Percentiles rank a stretch among this genome's conserved stretches.
Conservation (phyloP, 2,113 vertebrate species). For the Grus americana region DNA sequence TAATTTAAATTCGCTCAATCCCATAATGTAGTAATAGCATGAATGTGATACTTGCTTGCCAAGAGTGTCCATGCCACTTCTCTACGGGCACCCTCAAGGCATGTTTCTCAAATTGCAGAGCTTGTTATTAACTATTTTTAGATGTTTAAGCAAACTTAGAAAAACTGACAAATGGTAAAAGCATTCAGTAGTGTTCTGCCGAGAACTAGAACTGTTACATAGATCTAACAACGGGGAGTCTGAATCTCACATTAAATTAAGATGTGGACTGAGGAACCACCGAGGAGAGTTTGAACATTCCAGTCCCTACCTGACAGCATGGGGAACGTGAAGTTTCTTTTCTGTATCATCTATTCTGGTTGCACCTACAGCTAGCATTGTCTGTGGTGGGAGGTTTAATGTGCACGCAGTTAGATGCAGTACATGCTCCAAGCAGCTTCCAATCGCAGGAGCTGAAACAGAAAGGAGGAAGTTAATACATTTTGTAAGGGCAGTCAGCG, state of each 20-base stretch:
- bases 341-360: not conserved
- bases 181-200: not conserved
- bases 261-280: not conserved
- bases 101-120: slow-evolving; percentile 47
- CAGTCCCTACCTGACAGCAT: not conserved
- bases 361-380: not conserved
- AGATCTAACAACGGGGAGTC: slow-evolving; percentile 9
- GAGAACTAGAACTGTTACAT: not conserved
- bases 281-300: not conserved
- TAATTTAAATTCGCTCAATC: slow-evolving; percentile 51
- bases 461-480: not conserved
- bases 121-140: slow-evolving; percentile 58
- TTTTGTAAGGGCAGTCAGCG: not conserved
- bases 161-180: slow-evolving; percentile 48
- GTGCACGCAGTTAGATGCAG: not conserved
- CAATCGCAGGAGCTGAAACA: not conserved
- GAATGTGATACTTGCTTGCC: slow-evolving; percentile 28
- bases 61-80: slow-evolving; percentile 50
- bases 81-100: slow-evolving; percentile 45
- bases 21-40: slow-evolving; percentile 43
- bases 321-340: not conserved
- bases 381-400: not conserved
- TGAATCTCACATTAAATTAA: not conserved
- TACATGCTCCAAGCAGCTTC: not conserved
- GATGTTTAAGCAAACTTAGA: slow-evolving; percentile 48